Percentiles rank a stretch among this genome's conserved stretches.
These are phyloP conservation scores for Leucoraja ocellata DNA, from an alignment of 2,797 vertebrate genomes.

Conservation along the genomic window DNA sequence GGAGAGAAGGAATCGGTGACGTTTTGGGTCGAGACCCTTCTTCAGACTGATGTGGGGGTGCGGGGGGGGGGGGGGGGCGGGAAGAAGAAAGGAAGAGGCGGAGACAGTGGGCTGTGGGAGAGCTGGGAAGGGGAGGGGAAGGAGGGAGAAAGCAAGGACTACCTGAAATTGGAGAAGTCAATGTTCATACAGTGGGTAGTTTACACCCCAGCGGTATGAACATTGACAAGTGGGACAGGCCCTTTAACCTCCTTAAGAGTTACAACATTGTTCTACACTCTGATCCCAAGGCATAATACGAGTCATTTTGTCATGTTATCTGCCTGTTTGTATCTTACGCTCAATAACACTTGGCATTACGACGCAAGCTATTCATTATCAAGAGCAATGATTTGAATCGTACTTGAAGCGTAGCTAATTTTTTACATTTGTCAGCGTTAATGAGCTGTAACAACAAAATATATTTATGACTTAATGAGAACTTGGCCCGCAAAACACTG, in stretches of 20 bases:
- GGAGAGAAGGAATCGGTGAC: too few relatives aligned
- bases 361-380: neutral
- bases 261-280: neutral
- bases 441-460: constrained; percentile 8
- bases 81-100: too few relatives aligned
- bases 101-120: too few relatives aligned
- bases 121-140: too few relatives aligned
- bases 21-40: too few relatives aligned
- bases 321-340: neutral
- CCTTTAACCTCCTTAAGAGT: neutral
- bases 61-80: too few relatives aligned
- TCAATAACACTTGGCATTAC: neutral
- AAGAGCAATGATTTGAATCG: neutral
- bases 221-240: too few relatives aligned
- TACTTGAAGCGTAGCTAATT: neutral
- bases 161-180: too few relatives aligned
- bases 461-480: neutral
- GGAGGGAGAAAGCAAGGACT: too few relatives aligned
- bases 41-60: too few relatives aligned
- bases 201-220: too few relatives aligned
- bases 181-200: too few relatives aligned
- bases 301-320: neutral
- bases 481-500: neutral
- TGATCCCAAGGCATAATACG: neutral
- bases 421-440: neutral